Percentiles rank a stretch among this genome's conserved stretches.
Conservation (phyloP, 1,140 invertebrate genomes). For the Temnothorax nylanderi region DNA sequence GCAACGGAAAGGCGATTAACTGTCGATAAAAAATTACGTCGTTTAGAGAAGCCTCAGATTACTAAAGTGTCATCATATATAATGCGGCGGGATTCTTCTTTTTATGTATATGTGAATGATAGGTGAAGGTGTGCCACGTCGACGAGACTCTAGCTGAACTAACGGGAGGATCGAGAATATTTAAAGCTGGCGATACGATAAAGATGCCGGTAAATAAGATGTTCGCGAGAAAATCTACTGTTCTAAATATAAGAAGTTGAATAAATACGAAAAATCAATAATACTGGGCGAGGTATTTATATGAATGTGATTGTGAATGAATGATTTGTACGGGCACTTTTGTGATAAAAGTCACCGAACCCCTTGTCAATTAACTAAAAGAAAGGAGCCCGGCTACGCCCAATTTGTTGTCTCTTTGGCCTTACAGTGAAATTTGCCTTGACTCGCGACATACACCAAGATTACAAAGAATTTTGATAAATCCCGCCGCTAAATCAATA, state of each 20-base stretch:
- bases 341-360: conserved; percentile 57
- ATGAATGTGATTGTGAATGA: conserved; percentile 36
- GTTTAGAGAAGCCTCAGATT: conserved; percentile 84
- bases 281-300: conserved; percentile 1
- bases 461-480: conserved; percentile 85
- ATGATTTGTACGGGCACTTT: conserved; percentile 60
- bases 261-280: background rate
- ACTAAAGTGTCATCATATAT: conserved; percentile 84
- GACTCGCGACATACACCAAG: conserved; percentile 82
- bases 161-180: background rate
- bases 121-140: background rate
- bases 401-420: conserved; percentile 84
- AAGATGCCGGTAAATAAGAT: background rate
- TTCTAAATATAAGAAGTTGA: conserved; percentile 10
- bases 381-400: conserved; percentile 68
- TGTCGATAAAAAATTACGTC: conserved; percentile 52
- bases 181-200: background rate
- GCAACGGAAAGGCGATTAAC: conserved; percentile 61
- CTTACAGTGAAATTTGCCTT: conserved; percentile 83
- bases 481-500: conserved; percentile 80
- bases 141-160: background rate
- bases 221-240: background rate
- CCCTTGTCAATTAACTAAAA: conserved; percentile 65
- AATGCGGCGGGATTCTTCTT: conserved; percentile 77
- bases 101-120: background rate